Evolutionary conservation across 2,888 invertebrate genomes (phyloP).

Genomic region (Didymodactylos carnosus): DNA sequence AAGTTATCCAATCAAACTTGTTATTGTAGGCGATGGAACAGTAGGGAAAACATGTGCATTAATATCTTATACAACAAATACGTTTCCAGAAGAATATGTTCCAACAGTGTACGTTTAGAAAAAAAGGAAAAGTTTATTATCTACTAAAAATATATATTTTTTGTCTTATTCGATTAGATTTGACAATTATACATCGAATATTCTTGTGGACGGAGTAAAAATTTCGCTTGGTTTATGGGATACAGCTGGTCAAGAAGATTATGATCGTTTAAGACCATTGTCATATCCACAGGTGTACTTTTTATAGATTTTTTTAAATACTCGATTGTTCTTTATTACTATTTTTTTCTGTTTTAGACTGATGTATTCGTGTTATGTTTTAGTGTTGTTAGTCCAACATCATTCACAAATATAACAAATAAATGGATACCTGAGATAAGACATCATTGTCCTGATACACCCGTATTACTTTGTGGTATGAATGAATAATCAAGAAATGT

Average conservation of each 20-base stretch:
- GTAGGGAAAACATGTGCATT: constrained; percentile 45
- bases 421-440: constrained; percentile 99
- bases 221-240: constrained; percentile 93
- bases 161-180: constrained; percentile 45
- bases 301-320: not conserved
- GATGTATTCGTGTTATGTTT: constrained; percentile 98
- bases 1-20: constrained; percentile 40
- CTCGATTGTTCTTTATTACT: constrained; percentile 16
- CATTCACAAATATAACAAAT: constrained; percentile 94
- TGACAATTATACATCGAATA: constrained; percentile 94
- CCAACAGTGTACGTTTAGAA: constrained; percentile 41
- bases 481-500: not conserved
- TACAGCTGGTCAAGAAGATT: constrained; percentile 91
- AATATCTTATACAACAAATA: constrained; percentile 44
- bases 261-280: constrained; percentile 77
- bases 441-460: constrained; percentile 97
- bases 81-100: constrained; percentile 44
- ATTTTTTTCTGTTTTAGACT: constrained; percentile 53
- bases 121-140: constrained; percentile 18
- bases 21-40: constrained; percentile 44
- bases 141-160: not conserved
- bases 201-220: constrained; percentile 91
- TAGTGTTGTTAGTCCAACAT: constrained; percentile 93
- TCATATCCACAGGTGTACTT: constrained; percentile 83
- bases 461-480: constrained; percentile 88